Percentiles rank a stretch among this genome's conserved stretches.
phyloP scores from a whole-genome alignment of 2,888 invertebrate genomes.

The Busseola fusca region DNA sequence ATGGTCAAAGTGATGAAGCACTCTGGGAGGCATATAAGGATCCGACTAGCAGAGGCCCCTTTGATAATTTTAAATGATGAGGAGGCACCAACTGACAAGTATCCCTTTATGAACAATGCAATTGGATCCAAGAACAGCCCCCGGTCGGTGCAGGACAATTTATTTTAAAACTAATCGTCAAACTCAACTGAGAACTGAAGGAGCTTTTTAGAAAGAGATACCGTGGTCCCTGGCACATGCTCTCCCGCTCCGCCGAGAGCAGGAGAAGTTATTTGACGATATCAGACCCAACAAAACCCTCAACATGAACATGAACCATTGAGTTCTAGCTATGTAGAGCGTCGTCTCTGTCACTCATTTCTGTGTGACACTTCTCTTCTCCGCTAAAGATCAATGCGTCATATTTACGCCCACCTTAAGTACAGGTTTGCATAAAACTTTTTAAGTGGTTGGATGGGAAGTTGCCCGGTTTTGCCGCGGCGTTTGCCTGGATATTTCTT shows the following conservation, averaged over 20 bases:
- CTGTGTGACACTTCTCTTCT: neutral
- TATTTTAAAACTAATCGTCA: neutral
- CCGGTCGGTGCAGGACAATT: neutral
- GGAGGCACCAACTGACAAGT: no score
- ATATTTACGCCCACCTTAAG: slow-evolving; percentile 16
- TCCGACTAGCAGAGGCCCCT: no score
- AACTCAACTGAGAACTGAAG: neutral
- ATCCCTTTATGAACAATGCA: no score
- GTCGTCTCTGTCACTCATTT: neutral
- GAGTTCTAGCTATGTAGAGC: neutral
- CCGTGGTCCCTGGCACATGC: no score
- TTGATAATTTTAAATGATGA: no score
- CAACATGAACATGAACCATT: neutral
- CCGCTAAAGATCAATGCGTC: neutral
- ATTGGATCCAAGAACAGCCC: no score
- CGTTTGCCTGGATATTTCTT: slow-evolving; percentile 56
- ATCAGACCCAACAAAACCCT: no score
- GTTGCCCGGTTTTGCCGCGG: slow-evolving; percentile 37
- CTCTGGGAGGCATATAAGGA: no score
- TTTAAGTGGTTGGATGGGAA: slow-evolving; percentile 66
- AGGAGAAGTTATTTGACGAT: no score
- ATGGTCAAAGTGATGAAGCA: no score
- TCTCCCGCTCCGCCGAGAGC: no score
- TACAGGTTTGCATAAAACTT: slow-evolving; percentile 66
- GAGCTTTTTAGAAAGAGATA: no score